These are phyloP conservation scores for Eristalinus sepulchralis DNA, from an alignment of 2,888 invertebrate species.

Conservation along the genomic window DNA sequence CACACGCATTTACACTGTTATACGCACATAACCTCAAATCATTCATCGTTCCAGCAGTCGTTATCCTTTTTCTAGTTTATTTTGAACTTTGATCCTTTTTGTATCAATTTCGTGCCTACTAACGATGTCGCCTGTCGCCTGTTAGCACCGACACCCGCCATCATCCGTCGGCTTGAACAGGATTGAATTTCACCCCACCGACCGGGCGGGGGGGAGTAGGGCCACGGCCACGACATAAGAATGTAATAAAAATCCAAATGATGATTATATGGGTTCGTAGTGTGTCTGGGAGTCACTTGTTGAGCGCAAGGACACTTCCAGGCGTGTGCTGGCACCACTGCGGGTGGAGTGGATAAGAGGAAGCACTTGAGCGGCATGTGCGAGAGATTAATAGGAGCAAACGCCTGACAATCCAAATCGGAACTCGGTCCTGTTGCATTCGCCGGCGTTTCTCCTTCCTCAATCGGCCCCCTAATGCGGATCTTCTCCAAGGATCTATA, in stretches of 20 bases:
- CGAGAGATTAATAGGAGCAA: not conserved
- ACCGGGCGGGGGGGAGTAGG: not conserved
- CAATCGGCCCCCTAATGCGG: not conserved
- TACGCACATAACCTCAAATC: not conserved
- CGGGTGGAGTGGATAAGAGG: not conserved
- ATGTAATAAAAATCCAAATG: constrained; percentile 49
- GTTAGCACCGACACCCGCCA: not conserved
- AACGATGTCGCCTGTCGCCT: constrained; percentile 16
- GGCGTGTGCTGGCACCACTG: not conserved
- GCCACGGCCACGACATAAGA: constrained; percentile 26
- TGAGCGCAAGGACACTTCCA: constrained; percentile 26
- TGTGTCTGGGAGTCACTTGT: constrained; percentile 34
- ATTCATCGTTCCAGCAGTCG: not conserved
- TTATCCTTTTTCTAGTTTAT: constrained; percentile 31
- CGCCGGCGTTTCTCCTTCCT: not conserved
- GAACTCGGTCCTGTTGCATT: constrained; percentile 8
- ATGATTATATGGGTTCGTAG: constrained; percentile 23
- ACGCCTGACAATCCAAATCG: not conserved
- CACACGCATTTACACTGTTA: not conserved
- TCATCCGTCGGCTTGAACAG: not conserved
- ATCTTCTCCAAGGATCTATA: constrained; percentile 40
- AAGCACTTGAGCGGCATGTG: not conserved
- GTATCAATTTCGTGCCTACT: constrained; percentile 25
- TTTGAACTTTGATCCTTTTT: constrained; percentile 22
- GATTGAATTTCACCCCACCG: constrained; percentile 25